Conservation (phyloP, 2,113 vertebrate species). For the Psettodes erumei region DNA sequence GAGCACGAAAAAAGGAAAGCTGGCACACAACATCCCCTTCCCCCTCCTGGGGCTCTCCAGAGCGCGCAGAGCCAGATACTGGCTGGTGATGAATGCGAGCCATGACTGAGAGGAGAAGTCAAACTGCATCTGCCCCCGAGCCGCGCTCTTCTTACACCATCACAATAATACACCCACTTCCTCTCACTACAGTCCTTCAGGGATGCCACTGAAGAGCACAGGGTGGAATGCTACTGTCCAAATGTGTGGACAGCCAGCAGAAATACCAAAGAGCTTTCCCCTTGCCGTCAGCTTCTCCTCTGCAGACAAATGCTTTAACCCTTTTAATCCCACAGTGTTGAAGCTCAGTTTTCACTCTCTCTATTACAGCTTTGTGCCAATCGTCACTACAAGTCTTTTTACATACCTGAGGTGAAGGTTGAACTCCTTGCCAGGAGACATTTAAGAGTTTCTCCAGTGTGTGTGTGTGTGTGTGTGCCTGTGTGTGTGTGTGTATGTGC, state of each 20-base stretch:
- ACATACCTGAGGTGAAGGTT: too few relatives aligned
- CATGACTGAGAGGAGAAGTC: slow-evolving; percentile 58
- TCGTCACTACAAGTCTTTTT: too few relatives aligned
- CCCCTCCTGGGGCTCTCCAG: slow-evolving; percentile 38
- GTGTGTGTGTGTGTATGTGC: too few relatives aligned
- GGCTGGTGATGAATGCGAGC: slow-evolving; percentile 66
- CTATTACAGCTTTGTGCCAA: too few relatives aligned
- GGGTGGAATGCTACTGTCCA: slow-evolving; percentile 39
- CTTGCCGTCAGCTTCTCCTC: not conserved
- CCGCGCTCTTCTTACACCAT: slow-evolving; percentile 37
- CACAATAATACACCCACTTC: slow-evolving; percentile 37
- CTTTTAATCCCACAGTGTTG: too few relatives aligned
- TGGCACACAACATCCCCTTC: slow-evolving; percentile 24
- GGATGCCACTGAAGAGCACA: slow-evolving; percentile 13
- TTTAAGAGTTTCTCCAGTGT: too few relatives aligned
- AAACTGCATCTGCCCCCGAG: slow-evolving; percentile 52
- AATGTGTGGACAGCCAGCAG: slow-evolving; percentile 48
- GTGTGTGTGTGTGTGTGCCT: too few relatives aligned
- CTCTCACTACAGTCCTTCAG: slow-evolving; percentile 30
- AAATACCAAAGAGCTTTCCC: slow-evolving; percentile 36
- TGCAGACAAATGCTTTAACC: slow-evolving; percentile 28
- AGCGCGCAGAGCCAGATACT: slow-evolving; percentile 48
- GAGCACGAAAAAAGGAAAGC: slow-evolving; percentile 29
- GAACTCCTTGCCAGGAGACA: too few relatives aligned
- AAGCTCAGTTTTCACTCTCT: not conserved